Conservation (phyloP, 2,113 vertebrate species). For the Pseudolaguvia tuberculata region DNA sequence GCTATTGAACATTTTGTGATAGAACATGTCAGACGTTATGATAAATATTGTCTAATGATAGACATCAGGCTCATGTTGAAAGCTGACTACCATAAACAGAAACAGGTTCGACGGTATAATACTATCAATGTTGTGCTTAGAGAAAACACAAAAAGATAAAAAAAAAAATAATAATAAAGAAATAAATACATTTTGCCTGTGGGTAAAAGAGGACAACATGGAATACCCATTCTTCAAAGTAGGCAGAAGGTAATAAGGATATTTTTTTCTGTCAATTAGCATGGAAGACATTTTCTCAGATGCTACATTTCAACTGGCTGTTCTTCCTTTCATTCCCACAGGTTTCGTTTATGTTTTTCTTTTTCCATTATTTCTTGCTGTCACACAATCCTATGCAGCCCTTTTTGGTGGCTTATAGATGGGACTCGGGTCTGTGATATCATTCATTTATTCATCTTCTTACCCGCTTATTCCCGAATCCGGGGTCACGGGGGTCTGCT, state of each 20-base stretch:
- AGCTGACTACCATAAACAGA: not conserved
- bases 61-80: not conserved
- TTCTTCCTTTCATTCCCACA: not conserved
- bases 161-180: not conserved
- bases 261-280: conserved; percentile 4
- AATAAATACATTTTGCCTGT: not conserved
- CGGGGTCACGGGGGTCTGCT: too few species aligned
- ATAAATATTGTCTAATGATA: not conserved
- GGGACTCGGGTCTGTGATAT: not conserved
- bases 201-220: not conserved
- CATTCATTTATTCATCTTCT: too few species aligned
- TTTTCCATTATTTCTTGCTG: conserved; percentile 1
- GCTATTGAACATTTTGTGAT: not conserved
- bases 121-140: not conserved
- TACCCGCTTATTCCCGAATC: too few species aligned
- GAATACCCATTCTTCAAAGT: conserved; percentile 16
- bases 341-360: conserved; percentile 16
- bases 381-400: conserved; percentile 9
- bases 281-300: not conserved
- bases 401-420: not conserved
- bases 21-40: not conserved
- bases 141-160: not conserved
- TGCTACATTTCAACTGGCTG: not conserved
- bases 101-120: not conserved
- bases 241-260: conserved; percentile 10